A percentile compares a stretch with the other conserved stretches of the same genome.
Evolutionary conservation across 2,113 vertebrate genomes (phyloP).

Genomic region (Oncorhynchus gorbuscha): DNA sequence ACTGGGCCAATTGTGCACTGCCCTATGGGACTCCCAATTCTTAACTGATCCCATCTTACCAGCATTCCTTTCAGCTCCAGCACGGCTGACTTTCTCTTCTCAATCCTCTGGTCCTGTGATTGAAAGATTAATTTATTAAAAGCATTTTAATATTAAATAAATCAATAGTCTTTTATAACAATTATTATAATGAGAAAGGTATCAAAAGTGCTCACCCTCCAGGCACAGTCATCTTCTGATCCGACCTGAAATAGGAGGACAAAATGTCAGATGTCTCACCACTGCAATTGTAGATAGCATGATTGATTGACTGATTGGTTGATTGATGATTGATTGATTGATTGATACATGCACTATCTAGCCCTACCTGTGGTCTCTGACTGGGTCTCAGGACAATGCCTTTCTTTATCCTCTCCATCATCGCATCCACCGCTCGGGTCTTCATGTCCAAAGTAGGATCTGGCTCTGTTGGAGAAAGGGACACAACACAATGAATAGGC

Average conservation of each 20-base stretch:
- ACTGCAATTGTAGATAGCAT: too few species aligned
- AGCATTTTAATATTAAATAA: neutral
- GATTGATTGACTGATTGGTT: too few species aligned
- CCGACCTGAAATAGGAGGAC: slow-evolving; percentile 14
- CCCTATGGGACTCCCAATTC: neutral
- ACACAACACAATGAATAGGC: neutral
- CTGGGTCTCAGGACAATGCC: slow-evolving; percentile 74
- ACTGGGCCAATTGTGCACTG: too few species aligned
- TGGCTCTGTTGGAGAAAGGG: slow-evolving; percentile 34
- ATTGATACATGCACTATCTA: too few species aligned
- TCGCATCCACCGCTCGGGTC: slow-evolving; percentile 78
- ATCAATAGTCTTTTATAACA: neutral
- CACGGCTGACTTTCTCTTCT: slow-evolving; percentile 72
- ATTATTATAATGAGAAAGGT: neutral
- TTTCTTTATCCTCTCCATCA: slow-evolving; percentile 82
- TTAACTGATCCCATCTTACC: slow-evolving; percentile 57
- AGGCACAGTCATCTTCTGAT: slow-evolving; percentile 61
- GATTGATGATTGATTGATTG: too few species aligned
- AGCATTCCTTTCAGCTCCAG: slow-evolving; percentile 78
- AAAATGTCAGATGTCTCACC: too few species aligned
- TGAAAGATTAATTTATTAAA: neutral
- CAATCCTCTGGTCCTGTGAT: slow-evolving; percentile 58
- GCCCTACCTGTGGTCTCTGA: slow-evolving; percentile 52
- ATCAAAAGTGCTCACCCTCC: slow-evolving; percentile 57
- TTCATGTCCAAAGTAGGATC: slow-evolving; percentile 43